Evolutionary conservation across 2,797 vertebrate genomes (phyloP), one percentile per base, ranked within the genome.

Genomic region (Rhynchonycteris naso): DNA sequence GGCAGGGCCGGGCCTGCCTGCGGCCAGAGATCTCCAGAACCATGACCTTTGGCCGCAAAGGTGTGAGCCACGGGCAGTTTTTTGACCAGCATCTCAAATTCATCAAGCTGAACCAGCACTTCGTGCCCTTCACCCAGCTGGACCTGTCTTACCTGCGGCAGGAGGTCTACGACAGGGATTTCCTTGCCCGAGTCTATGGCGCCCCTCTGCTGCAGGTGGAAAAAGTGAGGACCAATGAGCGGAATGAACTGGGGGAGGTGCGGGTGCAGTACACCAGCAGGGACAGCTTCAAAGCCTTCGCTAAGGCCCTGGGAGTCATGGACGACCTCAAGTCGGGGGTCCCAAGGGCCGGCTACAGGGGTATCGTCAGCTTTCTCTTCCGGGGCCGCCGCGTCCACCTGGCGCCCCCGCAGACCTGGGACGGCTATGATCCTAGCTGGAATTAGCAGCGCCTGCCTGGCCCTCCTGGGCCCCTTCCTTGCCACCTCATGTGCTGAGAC

Each of bases 261-360:
- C 97, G 99, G 43, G 98, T 99, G 35, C 99, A 99, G 81, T 99
- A 99, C 81, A 98, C 99, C 1, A 98, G 98, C 82, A 98, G 99
- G 5, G 99, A 99, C 91, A 98, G 98, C 96, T 99, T 99, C 96
- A 99, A 99, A 97, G 99, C 99, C 14, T 98, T 99, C 1, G 99
- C 99, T 88, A 99, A 99, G 79, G 99, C 99, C 7, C 92, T 99
- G 75, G 99, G 99, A 0, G 97, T 99, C 33, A 99, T 99, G 99
- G 99, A 99, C 10, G 99, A 99, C 97, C 98, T 99, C 88, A 99
- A 99, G 88, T 99, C 99, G 0, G 99, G 99, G 24, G 99, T 99
- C 7, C 99, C 99, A 21, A 99, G 99, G 12, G 99, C 99, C 0
- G 99, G 99, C 9, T 99, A 99, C 97, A 98, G 98, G 88, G 99